Conservation (phyloP, 92 coral and sea anemone genomes). For the Epizoanthus illoricatus region DNA sequence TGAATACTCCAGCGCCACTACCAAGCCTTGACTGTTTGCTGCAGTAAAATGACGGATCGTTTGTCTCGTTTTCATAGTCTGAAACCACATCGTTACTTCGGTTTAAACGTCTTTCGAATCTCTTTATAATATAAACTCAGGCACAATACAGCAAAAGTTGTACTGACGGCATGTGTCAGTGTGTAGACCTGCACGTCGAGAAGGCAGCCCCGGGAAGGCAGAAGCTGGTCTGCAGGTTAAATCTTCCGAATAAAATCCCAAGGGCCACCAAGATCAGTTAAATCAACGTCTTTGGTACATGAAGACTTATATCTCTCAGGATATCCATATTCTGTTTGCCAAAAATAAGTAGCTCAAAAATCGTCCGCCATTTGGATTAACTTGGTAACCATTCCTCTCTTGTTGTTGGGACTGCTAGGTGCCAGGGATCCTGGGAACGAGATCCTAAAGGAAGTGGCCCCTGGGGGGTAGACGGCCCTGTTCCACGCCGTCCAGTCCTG, state of each 20-base stretch:
- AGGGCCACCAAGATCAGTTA: neutral
- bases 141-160: neutral
- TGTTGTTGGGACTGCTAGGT: too few relatives aligned
- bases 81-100: slow-evolving; percentile 84
- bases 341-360: neutral
- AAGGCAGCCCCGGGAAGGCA: too few relatives aligned
- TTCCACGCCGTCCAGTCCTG: too few relatives aligned
- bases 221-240: neutral
- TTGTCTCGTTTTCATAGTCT: slow-evolving; percentile 87
- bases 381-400: neutral
- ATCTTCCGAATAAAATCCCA: neutral
- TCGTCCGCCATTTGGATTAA: slow-evolving; percentile 15
- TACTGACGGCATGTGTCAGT: neutral
- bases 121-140: neutral
- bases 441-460: too few relatives aligned
- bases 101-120: neutral
- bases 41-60: slow-evolving; percentile 64
- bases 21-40: slow-evolving; percentile 65
- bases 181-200: neutral
- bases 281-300: neutral
- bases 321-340: neutral
- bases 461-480: too few relatives aligned
- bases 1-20: slow-evolving; percentile 76
- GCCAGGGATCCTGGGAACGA: too few relatives aligned
- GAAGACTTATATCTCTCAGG: neutral